phyloP scores from a whole-genome alignment of 2,113 vertebrate species.

The Peucedramus taeniatus region DNA sequence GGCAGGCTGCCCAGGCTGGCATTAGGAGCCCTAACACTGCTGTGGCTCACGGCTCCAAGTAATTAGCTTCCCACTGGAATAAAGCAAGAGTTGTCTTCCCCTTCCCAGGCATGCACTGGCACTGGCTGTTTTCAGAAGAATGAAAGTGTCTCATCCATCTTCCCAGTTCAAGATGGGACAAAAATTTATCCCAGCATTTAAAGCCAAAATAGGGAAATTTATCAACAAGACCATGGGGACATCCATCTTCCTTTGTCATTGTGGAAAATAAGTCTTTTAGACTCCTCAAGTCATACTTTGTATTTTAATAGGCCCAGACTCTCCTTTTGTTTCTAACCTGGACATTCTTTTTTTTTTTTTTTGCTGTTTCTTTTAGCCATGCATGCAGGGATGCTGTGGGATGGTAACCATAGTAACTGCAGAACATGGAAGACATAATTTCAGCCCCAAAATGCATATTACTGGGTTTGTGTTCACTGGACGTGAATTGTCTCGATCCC shows the following conservation, averaged over 20 bases:
- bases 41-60: background rate
- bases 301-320: background rate
- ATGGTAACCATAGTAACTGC: conserved; percentile 74
- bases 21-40: background rate
- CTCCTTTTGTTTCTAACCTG: conserved; percentile 1
- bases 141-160: background rate
- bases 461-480: conserved; percentile 42
- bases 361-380: conserved; percentile 7
- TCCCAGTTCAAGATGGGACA: background rate
- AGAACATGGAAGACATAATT: conserved; percentile 61
- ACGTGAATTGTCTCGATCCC: background rate
- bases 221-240: background rate
- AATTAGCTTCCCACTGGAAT: background rate
- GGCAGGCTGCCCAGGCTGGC: background rate
- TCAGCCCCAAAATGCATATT: conserved; percentile 66
- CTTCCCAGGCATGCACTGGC: background rate
- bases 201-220: background rate
- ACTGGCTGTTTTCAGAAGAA: background rate
- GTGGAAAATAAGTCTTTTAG: background rate
- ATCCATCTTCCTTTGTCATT: background rate
- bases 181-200: background rate
- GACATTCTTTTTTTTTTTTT: background rate
- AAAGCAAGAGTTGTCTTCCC: background rate
- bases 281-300: background rate
- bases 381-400: conserved; percentile 43